These are phyloP conservation scores for Polydrusus pterygomalis DNA, from an alignment of 2,888 invertebrate species.

Conservation along the genomic window DNA sequence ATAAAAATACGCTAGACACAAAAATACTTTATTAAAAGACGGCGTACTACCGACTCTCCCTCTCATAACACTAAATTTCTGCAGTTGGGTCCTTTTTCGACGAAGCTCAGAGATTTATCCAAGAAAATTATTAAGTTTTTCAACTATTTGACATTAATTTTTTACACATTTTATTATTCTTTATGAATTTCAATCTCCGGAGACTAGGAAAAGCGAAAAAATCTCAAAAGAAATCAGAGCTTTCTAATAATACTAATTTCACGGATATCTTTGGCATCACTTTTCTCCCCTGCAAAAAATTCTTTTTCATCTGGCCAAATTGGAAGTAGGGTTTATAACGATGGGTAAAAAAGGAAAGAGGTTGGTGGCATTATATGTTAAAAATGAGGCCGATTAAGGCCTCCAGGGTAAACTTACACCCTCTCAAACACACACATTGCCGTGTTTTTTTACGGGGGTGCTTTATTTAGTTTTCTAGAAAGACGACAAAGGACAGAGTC, in stretches of 20 bases:
- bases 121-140: too few species aligned
- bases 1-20: too few species aligned
- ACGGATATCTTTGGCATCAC: conserved; percentile 33
- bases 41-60: too few species aligned
- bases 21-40: too few species aligned
- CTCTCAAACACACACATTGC: conserved; percentile 61
- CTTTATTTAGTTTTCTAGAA: background rate
- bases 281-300: conserved; percentile 42
- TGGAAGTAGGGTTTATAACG: conserved; percentile 51
- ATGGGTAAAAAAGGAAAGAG: conserved; percentile 41
- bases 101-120: too few species aligned
- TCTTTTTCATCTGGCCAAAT: conserved; percentile 54
- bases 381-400: conserved; percentile 66
- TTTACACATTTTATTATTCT: too few species aligned
- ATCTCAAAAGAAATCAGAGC: conserved; percentile 4
- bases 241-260: conserved; percentile 36
- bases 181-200: too few species aligned
- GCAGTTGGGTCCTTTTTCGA: too few species aligned
- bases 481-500: too few species aligned
- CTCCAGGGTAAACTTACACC: conserved; percentile 64
- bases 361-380: conserved; percentile 61
- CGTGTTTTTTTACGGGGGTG: conserved; percentile 7
- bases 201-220: too few species aligned
- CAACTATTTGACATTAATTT: too few species aligned
- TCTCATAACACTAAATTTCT: too few species aligned